Evolutionary conservation across 2,888 invertebrate genomes (phyloP).

Genomic region (Lochmaea capreae): DNA sequence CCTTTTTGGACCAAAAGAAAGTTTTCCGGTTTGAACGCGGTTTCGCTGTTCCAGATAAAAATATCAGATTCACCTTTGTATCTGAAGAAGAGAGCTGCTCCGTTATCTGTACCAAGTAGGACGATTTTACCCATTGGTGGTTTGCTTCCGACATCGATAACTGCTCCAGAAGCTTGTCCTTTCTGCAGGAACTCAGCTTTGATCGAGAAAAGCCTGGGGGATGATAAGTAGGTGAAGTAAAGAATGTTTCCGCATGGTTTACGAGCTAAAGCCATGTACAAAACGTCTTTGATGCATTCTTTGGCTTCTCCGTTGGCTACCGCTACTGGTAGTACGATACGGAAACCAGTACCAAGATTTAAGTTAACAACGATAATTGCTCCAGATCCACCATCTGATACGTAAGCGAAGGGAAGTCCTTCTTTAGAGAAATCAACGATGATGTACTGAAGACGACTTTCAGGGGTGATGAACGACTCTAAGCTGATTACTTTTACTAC

Average conservation of each 20-base stretch:
- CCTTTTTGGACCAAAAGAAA: conserved; percentile 71
- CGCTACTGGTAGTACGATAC: conserved; percentile 73
- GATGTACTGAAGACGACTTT: conserved; percentile 76
- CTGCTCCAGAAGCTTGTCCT: conserved; percentile 68
- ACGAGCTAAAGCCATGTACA: conserved; percentile 75
- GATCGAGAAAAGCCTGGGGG: conserved; percentile 73
- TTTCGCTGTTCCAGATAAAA: conserved; percentile 71
- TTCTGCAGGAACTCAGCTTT: conserved; percentile 73
- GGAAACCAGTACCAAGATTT: conserved; percentile 71
- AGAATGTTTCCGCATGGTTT: conserved; percentile 70
- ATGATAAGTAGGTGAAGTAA: conserved; percentile 74
- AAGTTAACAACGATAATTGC: conserved; percentile 77
- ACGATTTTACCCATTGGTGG: conserved; percentile 67
- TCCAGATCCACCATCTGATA: conserved; percentile 77
- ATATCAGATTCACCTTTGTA: conserved; percentile 71
- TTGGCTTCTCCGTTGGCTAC: conserved; percentile 60
- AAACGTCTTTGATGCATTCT: conserved; percentile 70
- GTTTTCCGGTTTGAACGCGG: conserved; percentile 66
- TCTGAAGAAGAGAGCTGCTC: conserved; percentile 71
- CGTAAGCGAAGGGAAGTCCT: conserved; percentile 73
- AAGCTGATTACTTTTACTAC: conserved; percentile 72
- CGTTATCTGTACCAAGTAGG: conserved; percentile 73
- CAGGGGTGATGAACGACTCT: conserved; percentile 65
- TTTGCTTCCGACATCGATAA: conserved; percentile 70
- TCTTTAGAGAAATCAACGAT: conserved; percentile 74